Percentiles rank a stretch among this genome's conserved stretches.
Evolutionary conservation across 2,113 vertebrate genomes (phyloP).

Genomic region (Craseonycteris thonglongyai): DNA sequence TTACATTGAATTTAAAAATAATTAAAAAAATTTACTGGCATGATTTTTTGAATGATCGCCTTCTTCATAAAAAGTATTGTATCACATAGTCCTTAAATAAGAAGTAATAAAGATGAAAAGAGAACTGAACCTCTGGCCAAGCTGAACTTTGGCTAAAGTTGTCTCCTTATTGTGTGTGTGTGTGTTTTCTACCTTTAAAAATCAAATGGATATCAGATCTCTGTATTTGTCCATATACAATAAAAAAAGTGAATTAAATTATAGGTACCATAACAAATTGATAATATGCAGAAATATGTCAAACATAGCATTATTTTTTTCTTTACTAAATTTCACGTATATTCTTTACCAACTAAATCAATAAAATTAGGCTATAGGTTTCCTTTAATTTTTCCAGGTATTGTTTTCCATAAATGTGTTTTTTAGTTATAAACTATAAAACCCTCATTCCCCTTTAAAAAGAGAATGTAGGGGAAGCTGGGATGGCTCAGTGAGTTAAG

Average conservation of each 20-base stretch:
- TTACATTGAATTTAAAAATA: background rate
- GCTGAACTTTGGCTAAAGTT: background rate
- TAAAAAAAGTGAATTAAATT: background rate
- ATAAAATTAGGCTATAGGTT: accelerated
- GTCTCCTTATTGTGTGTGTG: background rate
- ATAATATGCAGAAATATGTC: background rate
- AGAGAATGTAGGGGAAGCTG: background rate
- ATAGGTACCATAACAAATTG: background rate
- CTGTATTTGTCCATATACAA: background rate
- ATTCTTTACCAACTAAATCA: background rate
- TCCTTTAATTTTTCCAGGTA: background rate
- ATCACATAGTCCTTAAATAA: background rate
- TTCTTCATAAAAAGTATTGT: background rate
- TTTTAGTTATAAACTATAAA: background rate
- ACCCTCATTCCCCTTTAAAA: background rate
- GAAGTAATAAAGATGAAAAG: background rate
- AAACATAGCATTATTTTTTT: background rate
- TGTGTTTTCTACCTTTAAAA: background rate
- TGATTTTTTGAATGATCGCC: background rate
- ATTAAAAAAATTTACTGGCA: background rate
- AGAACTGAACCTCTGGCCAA: background rate
- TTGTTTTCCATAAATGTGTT: background rate
- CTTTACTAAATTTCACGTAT: background rate
- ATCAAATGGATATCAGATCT: background rate
- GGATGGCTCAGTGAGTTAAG: too few relatives aligned